Base-by-base conservation (phyloP, 2,113 vertebrate species). In the Neolamprologus falcicula region DNA sequence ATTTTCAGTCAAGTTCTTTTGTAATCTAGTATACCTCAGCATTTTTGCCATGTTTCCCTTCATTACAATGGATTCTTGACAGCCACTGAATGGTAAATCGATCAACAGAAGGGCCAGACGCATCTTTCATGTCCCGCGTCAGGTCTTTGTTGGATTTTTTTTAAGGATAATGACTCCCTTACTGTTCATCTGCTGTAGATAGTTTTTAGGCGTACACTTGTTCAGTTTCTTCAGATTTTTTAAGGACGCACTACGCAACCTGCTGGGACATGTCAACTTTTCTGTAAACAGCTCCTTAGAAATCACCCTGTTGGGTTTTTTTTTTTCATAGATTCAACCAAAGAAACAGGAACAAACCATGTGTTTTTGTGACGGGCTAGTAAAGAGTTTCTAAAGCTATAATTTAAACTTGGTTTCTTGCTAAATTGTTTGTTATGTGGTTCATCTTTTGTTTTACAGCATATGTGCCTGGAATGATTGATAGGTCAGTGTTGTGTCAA, bases 241-340 rank as follows among this genome's bases (percentile, higher is more conserved):
- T 73, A 73, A 45, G 21, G 40, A 45, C 21, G 4, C 37, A 45
- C 40, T 73, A 73, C 1, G 4, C 37, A 45, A 16, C 68, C 21
- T 26, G 68, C 21, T 17, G 2, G 21, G 5, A 45, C 68, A 73
- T 45, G 68, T 16, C 68, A 45, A 45, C 8, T 26, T 73, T 45
- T 73, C 40, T 26, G 68, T 45, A 10, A 73, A 73, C 21, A 73
- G 37, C 21, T 73, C 21, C 40, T 73, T 45, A 45, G 68, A 45
- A 73, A 73, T 73, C 66, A 45, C 66, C 37, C 40, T 16, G 13
- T 73, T 73, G 8, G 7, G 0, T 0, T 3, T 14, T 37, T 66
- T 52, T n/a, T 37, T 37, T 68, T 68, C 7, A 40, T 24, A 24
- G 35, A 68, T 73, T 42, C 66, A 73, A 16, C 66, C 37, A 45